phyloP scores from a whole-genome alignment of 2,797 vertebrate genomes.

The Valencia hispanica region DNA sequence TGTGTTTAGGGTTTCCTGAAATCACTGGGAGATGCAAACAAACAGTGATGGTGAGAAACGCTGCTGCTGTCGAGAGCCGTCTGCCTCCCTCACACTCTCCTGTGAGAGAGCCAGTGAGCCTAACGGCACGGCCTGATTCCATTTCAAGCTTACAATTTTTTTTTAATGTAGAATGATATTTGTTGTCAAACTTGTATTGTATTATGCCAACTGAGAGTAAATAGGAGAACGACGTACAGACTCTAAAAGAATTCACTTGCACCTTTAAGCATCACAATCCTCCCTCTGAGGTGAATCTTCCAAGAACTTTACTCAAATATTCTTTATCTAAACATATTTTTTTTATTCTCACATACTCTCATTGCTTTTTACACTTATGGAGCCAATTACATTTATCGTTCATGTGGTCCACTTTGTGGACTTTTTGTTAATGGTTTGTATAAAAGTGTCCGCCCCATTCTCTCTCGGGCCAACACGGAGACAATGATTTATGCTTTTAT shows the following conservation, averaged over 20 bases:
- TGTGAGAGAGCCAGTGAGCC: slow-evolving; percentile 52
- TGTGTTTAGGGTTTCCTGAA: slow-evolving; percentile 21
- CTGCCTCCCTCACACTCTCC: slow-evolving; percentile 44
- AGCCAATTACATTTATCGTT: not conserved
- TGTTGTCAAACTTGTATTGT: slow-evolving; percentile 69
- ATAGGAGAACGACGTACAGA: slow-evolving; percentile 19
- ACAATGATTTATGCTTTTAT: too few species aligned
- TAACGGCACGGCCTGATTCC: slow-evolving; percentile 69
- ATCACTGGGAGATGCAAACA: slow-evolving; percentile 24
- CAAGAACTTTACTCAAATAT: not conserved
- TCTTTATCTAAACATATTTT: not conserved
- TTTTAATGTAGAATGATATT: slow-evolving; percentile 72
- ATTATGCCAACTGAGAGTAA: slow-evolving; percentile 41
- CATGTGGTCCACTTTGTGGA: not conserved
- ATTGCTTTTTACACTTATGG: not conserved
- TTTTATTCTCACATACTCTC: not conserved
- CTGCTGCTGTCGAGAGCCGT: slow-evolving; percentile 8
- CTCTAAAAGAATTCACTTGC: slow-evolving; percentile 22
- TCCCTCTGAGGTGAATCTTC: slow-evolving; percentile 10
- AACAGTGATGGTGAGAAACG: slow-evolving; percentile 15
- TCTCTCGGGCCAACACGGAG: too few species aligned
- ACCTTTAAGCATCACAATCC: not conserved
- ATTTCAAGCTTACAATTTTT: slow-evolving; percentile 59
- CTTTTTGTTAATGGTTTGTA: too few species aligned
- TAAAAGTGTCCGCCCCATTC: too few species aligned